These are phyloP conservation scores for Trichacis sp. DNA, from an alignment of 2,888 invertebrate genomes.

Conservation along the genomic window DNA sequence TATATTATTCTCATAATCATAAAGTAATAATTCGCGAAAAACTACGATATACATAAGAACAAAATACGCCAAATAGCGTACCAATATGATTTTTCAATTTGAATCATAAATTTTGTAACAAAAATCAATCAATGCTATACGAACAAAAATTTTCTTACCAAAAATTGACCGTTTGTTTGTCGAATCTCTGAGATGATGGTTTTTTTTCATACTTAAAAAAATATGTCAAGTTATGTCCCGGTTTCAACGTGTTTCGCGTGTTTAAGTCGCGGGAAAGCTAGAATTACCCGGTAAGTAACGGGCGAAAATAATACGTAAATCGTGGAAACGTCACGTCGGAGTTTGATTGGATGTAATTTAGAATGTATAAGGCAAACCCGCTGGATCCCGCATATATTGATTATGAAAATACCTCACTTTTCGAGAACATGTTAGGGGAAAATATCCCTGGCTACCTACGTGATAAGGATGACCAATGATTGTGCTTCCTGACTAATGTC, in stretches of 20 bases:
- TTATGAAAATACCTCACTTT: not conserved
- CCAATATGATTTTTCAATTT: too few species aligned
- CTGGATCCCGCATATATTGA: not conserved
- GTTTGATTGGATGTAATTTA: not conserved
- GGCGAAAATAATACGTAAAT: not conserved
- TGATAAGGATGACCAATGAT: not conserved
- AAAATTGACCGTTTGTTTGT: too few species aligned
- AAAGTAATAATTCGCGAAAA: too few species aligned
- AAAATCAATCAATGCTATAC: too few species aligned
- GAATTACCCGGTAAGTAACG: too few species aligned
- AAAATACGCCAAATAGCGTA: too few species aligned
- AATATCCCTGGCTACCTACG: not conserved
- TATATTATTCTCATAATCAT: too few species aligned
- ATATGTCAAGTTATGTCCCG: not conserved
- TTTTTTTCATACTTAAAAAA: not conserved
- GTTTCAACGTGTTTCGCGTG: conserved; percentile 1
- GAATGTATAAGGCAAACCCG: not conserved
- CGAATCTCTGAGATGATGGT: too few species aligned
- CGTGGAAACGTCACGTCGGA: not conserved
- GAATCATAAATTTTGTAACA: too few species aligned
- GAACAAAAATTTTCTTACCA: too few species aligned
- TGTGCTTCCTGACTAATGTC: not conserved
- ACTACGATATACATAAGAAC: too few species aligned
- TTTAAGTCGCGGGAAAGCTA: not conserved
- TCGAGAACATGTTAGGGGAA: not conserved